phyloP scores from a whole-genome alignment of 2,888 invertebrate species.

The Scaptodrosophila latifasciaeformis region DNA sequence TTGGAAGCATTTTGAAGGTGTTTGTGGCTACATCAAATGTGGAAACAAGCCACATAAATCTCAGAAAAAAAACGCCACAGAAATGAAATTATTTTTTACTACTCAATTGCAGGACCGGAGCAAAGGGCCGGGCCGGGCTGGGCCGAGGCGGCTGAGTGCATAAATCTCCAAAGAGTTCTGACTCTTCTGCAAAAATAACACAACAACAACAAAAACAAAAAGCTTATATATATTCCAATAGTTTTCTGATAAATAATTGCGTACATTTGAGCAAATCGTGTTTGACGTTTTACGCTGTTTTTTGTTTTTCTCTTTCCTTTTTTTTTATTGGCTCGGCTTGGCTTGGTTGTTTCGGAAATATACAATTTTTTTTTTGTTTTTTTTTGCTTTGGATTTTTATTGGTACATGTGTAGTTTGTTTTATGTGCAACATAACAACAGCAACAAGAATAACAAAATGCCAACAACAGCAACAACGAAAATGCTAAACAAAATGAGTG shows the following conservation, averaged over 20 bases:
- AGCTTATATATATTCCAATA: slow-evolving; percentile 12
- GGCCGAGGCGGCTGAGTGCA: slow-evolving; percentile 45
- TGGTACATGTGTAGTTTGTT: slow-evolving; percentile 64
- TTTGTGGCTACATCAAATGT: slow-evolving; percentile 69
- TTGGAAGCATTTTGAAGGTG: slow-evolving; percentile 6
- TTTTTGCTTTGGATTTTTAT: slow-evolving; percentile 57
- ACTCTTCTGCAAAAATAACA: no score
- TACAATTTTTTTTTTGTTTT: slow-evolving; percentile 19
- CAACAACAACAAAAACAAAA: no score
- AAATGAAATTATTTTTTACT: slow-evolving; percentile 67
- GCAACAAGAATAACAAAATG: slow-evolving; percentile 29
- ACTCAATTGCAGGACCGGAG: slow-evolving; percentile 65
- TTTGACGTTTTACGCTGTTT: slow-evolving; percentile 62
- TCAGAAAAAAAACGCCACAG: no score
- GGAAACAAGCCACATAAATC: slow-evolving; percentile 71
- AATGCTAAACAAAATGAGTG: slow-evolving; percentile 46
- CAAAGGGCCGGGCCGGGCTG: slow-evolving; percentile 52
- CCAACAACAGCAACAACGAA: slow-evolving; percentile 7
- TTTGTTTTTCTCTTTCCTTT: slow-evolving; percentile 19
- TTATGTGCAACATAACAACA: slow-evolving; percentile 41
- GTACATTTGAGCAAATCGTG: slow-evolving; percentile 72
- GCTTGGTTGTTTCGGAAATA: slow-evolving; percentile 3
- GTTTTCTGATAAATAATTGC: slow-evolving; percentile 71
- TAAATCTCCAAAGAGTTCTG: slow-evolving; percentile 53
- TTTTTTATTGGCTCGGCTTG: slow-evolving; percentile 49